Percentiles rank a stretch among this genome's conserved stretches.
Conservation (phyloP, 2,797 vertebrate genomes). For the Oreortyx pictus region DNA sequence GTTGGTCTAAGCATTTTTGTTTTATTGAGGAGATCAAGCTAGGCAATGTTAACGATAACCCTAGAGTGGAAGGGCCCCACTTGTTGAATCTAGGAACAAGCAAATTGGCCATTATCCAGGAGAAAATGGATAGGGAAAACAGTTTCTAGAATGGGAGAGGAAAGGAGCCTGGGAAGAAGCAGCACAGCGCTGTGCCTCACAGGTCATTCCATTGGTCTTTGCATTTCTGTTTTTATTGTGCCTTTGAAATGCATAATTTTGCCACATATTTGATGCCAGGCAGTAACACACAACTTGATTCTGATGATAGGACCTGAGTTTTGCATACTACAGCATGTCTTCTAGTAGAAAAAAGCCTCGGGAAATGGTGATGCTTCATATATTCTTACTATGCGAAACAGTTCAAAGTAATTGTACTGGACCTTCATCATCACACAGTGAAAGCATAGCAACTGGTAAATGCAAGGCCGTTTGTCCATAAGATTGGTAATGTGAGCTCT, state of each 20-base stretch:
- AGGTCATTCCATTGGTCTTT: not conserved
- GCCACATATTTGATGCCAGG: not conserved
- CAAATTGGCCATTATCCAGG: not conserved
- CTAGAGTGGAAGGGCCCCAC: not conserved
- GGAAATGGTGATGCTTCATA: not conserved
- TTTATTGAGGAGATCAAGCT: not conserved
- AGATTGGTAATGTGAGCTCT: not conserved
- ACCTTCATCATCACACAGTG: not conserved
- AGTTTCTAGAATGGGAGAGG: not conserved
- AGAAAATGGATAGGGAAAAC: not conserved
- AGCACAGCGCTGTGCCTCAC: not conserved
- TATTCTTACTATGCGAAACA: not conserved
- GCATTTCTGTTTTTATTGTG: not conserved
- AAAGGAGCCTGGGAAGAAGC: not conserved
- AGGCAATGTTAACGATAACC: not conserved
- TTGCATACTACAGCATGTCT: not conserved
- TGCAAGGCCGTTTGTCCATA: not conserved
- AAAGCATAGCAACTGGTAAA: not conserved
- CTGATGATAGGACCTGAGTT: not conserved
- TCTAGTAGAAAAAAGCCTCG: not conserved
- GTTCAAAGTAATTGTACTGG: not conserved
- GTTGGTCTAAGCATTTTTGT: not conserved
- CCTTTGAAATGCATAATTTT: not conserved
- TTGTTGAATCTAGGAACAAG: not conserved
- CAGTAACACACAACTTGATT: not conserved